Evolutionary conservation across 2,797 vertebrate species (phyloP), one percentile per base, ranked within the genome.

Genomic region (Argyrosomus regius): DNA sequence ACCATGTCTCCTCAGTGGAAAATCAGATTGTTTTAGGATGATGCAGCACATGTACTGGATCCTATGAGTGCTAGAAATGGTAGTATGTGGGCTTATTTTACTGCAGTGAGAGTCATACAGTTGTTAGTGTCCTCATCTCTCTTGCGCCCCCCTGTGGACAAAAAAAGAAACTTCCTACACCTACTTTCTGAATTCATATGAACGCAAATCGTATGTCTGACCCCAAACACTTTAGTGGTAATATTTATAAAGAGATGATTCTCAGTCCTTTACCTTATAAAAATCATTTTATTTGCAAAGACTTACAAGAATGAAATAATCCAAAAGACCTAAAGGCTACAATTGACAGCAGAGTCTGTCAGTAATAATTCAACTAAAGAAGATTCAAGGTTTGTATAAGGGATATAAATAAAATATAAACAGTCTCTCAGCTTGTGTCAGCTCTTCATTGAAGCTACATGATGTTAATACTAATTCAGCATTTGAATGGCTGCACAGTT

Each of bases 71-170:
- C 16, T 60, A 3, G 46, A 63, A 63, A 22, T 60, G 20, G 35
- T 41, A 45, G 3, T 45, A 22, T 60, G 35, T 53, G 56, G 22
- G 45, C 17, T 77, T 6, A 35, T 7, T 49, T 60, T 56, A 18
- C 57, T 58, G 76, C 63, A 72, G 70, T 24, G 49, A 20, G 22
- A 66, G 4, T 66, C 74, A 77, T 20, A 11, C 58, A 63, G 66
- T 0, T 1, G 58, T 53, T 14, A 5, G 9, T 18, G 59, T 59
- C 53, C 3, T 41, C 39, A 74, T 62, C 46, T 74, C 78, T 84
- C 65, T 83, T 35, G 11, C 28, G 63, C 91, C 89, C 89, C 85
- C 85, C 88, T 90, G 74, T 90, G 85, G 91, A 88, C 76, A 75
- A 81, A 85, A 66, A 77, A 49, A 60, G 45, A 7, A 10, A 1